A percentile compares a stretch with the other conserved stretches of the same genome.
Evolutionary conservation across 1,140 invertebrate species (phyloP).

Genomic region (Rhopalosiphum padi): DNA sequence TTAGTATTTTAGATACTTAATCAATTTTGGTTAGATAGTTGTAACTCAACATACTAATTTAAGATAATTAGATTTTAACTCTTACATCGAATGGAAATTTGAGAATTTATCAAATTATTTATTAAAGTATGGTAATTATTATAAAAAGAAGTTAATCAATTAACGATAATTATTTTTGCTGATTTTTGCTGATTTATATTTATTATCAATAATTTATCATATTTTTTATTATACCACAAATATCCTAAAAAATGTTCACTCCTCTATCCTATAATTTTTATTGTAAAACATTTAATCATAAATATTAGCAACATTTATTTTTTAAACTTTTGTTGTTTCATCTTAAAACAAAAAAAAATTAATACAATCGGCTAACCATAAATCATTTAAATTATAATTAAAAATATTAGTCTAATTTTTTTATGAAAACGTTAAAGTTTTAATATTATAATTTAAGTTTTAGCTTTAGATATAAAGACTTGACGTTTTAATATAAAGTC

Average conservation of each 20-base stretch:
- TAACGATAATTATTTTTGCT: background rate
- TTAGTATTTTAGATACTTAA: background rate
- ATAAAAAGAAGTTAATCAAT: too few species aligned
- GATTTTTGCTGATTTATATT: background rate
- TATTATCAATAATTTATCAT: too few species aligned
- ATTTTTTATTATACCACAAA: background rate
- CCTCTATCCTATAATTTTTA: background rate
- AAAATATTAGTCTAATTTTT: background rate
- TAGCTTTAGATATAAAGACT: background rate
- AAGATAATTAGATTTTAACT: background rate
- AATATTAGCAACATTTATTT: background rate
- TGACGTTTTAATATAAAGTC: background rate
- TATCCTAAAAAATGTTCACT: background rate
- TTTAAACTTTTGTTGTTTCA: background rate
- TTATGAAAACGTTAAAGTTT: background rate
- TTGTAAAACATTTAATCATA: background rate
- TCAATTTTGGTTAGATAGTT: background rate
- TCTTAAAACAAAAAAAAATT: background rate
- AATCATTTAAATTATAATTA: background rate
- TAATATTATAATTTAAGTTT: background rate
- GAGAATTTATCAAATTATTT: background rate
- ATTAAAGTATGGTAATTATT: too few species aligned
- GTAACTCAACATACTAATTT: background rate
- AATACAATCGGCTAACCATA: too few species aligned
- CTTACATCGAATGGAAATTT: background rate